phyloP scores from a whole-genome alignment of 2,797 vertebrate genomes.

The Dermochelys coriacea region DNA sequence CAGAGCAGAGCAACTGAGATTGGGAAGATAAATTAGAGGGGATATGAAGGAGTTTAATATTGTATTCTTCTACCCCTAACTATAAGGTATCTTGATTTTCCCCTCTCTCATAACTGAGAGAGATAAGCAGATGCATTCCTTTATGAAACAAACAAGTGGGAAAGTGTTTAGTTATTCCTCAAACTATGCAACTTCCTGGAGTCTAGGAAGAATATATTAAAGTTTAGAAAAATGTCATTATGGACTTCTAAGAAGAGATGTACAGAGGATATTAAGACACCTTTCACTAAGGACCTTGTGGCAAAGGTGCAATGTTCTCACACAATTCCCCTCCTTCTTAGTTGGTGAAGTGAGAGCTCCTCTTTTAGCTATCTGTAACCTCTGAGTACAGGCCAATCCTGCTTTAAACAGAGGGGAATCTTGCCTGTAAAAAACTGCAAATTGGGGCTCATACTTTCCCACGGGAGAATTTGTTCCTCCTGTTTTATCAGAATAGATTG shows the following conservation, averaged over 20 bases:
- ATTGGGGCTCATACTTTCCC: neutral
- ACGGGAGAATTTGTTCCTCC: neutral
- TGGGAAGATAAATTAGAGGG: neutral
- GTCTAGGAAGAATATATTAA: neutral
- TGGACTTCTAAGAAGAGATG: neutral
- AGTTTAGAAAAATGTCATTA: neutral
- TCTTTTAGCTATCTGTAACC: neutral
- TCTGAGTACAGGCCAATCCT: neutral
- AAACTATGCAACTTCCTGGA: neutral
- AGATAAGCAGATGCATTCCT: neutral
- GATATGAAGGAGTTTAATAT: neutral
- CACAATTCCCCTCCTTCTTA: neutral
- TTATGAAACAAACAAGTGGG: neutral
- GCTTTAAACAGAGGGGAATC: too few relatives aligned
- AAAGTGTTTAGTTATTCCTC: neutral
- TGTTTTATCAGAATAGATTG: neutral
- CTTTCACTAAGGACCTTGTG: neutral
- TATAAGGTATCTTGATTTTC: neutral
- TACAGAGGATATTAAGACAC: neutral
- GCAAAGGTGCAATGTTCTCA: neutral
- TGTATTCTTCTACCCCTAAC: neutral
- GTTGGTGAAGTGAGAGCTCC: too few relatives aligned
- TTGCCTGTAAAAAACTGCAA: neutral
- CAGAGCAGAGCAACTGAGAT: neutral
- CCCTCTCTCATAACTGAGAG: neutral